Evolutionary conservation across 2,888 invertebrate genomes (phyloP), one percentile per base, ranked within the genome.

Genomic region (Dichetophora obliterata): DNA sequence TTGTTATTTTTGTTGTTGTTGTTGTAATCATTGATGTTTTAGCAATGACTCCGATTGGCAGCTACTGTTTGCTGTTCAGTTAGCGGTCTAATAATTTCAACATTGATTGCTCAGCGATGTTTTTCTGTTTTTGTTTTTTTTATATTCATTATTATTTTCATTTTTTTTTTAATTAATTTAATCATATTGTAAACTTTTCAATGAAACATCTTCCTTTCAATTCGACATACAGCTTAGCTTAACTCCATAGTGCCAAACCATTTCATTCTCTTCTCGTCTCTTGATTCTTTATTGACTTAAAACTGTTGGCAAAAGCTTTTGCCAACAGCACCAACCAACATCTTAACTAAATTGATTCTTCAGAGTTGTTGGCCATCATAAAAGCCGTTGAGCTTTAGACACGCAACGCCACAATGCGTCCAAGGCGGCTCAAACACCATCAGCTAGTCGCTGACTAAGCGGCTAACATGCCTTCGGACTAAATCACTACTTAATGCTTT

Each of bases 11-110:
- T 74, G 52, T 16, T 48, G 52, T 73, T 73, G 31, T 65, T 57
- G 68, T 72, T 76, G 76, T 63, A 73, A 76, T 77, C 71, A 66
- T 66, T 71, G 74, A 70, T 70, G 70, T 66, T 68, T 72, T 73
- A 75, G 72, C 77, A 70, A 71, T 77, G 75, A 75, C 66, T 77
- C 63, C 68, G 54, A 63, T 71, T 75, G 75, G 68, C 54, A 72
- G 61, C 16, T 22, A 34, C 19, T 52, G 27, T 37, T 75, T 61
- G 74, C 52, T 76, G 76, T 77, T 76, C 37, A 27, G 34, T 81
- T 76, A 82, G 82, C 84, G 86, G 86, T 83, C 87, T 86, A 85
- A 83, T 85, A 86, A 85, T 80, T 85, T 83, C 81, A 85, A 83
- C 86, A 86, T 85, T 86, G 84, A 86, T 86, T 78, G 77, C 76